Evolutionary conservation across 2,888 invertebrate species (phyloP), one percentile per base, ranked within the genome.

Genomic region (Tetranychus piercei): DNA sequence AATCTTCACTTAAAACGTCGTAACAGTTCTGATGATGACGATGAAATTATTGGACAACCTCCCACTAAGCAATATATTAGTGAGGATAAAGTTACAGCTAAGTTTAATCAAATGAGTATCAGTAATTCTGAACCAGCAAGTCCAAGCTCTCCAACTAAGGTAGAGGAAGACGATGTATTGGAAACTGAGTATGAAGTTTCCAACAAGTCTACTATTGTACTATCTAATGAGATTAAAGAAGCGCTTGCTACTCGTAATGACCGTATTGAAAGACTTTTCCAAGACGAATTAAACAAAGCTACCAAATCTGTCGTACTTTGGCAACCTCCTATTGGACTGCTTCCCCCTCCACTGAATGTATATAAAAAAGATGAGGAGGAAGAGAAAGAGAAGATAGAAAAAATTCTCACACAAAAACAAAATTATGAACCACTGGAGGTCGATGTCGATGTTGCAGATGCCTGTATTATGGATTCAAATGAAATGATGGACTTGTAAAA

Each of bases 41-140:
- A 71, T 11, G 72, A 74, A 15, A 66, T 65, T 11, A 23, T 71
- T 18, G 8, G 23, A 18, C 72, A 71, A 69, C 73, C 71, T 15
- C 78, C 78, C 23, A 75, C 73, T 6, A 79, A 79, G 44, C 71
- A 78, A 64, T 78, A 78, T 66, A 77, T 78, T 8, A 77, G 77
- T 34, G 79, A 79, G 74, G 79, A 78, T 69, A 76, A 76, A 23
- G 78, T 79, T 76, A 74, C 78, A 7, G 79, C 79, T 20, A 72
- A 67, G 45, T 76, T 76, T 67, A 67, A 75, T 73, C 44, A 66
- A 20, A 45, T 76, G 72, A 75, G 74, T 20, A 73, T 75, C 15
- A 67, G 73, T 11, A 67, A 18, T 18, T 11, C 45, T 6, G 34
- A 73, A 9, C n/a, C 55, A 22, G 43, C 11, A 1, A 6, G 22